Evolutionary conservation across 2,113 vertebrate genomes (phyloP).

Genomic region (Rhadina sibilatrix): DNA sequence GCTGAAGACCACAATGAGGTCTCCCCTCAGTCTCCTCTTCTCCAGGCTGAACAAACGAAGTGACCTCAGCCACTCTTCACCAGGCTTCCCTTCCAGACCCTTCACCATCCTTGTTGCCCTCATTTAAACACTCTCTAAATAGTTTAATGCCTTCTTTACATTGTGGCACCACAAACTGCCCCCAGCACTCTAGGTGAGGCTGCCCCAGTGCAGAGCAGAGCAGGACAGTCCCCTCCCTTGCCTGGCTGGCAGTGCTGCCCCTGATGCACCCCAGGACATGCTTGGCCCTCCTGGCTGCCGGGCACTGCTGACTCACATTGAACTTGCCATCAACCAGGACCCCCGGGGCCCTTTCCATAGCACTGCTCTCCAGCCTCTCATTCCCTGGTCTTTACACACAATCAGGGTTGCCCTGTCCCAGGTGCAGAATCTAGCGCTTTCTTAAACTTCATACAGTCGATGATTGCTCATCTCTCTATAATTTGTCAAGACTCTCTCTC

Average conservation of each 20-base stretch:
- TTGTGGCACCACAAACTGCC: neutral
- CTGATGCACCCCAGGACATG: accelerated
- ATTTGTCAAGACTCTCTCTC: neutral
- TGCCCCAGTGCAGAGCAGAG: neutral
- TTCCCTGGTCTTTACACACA: neutral
- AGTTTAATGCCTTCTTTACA: neutral
- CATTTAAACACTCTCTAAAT: neutral
- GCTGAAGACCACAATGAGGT: neutral
- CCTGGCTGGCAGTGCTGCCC: accelerated
- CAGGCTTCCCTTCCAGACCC: neutral
- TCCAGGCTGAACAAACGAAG: neutral
- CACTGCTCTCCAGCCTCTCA: accelerated
- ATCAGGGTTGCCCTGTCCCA: neutral
- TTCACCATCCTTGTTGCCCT: neutral
- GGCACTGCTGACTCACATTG: neutral
- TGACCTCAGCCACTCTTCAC: neutral
- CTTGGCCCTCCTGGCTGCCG: neutral
- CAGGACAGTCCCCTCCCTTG: neutral
- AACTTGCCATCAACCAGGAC: accelerated
- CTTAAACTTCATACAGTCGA: neutral
- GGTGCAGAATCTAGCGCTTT: neutral
- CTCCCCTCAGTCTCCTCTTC: neutral
- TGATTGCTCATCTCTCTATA: neutral
- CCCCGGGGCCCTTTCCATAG: neutral
- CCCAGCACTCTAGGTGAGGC: neutral